Percentiles rank a stretch among this genome's conserved stretches.
These are phyloP conservation scores for Potorous gilbertii DNA, from an alignment of 2,797 vertebrate species.

Conservation along the genomic window DNA sequence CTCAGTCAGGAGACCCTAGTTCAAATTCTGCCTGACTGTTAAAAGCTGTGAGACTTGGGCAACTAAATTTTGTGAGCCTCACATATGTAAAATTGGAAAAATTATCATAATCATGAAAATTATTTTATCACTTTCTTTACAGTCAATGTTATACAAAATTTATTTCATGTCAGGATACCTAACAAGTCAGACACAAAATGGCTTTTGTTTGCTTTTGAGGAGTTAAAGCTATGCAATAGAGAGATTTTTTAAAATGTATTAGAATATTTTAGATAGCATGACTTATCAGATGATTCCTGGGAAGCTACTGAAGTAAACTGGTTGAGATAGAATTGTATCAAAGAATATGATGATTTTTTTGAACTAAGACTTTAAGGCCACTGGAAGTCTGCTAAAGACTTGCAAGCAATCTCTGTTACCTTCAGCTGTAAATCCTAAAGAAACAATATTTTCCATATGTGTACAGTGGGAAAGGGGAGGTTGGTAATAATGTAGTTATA, in stretches of 20 bases:
- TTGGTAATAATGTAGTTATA: neutral
- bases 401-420: neutral
- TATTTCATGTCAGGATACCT: neutral
- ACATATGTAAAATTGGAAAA: neutral
- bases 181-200: neutral
- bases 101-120: neutral
- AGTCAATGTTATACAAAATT: neutral
- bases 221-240: neutral
- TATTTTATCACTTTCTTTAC: neutral
- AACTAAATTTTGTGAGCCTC: neutral
- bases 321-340: neutral
- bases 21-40: neutral
- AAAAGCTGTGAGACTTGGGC: neutral
- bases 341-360: neutral
- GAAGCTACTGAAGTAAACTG: neutral
- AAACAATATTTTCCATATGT: neutral
- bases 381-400: neutral
- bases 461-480: neutral
- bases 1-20: neutral
- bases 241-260: neutral
- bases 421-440: neutral
- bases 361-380: neutral
- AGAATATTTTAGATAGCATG: neutral
- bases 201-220: neutral
- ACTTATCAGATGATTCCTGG: neutral